phyloP scores from a whole-genome alignment of 2,113 vertebrate genomes.

The Otus sunia region DNA sequence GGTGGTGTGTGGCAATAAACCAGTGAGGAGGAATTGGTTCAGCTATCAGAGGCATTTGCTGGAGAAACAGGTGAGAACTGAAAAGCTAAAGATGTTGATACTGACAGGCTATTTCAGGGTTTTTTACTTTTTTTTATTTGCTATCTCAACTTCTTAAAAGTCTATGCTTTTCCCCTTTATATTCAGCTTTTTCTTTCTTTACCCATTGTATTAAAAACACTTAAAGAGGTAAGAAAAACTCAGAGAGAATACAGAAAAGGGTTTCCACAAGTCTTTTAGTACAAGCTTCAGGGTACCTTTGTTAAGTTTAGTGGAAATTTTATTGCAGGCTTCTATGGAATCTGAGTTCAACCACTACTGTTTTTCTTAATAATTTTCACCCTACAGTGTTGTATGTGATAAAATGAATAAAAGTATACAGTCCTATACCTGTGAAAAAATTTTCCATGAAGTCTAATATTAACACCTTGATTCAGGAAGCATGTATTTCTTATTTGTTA shows the following conservation, averaged over 20 bases:
- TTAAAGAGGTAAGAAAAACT: background rate
- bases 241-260: background rate
- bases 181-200: background rate
- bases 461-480: background rate
- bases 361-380: background rate
- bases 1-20: background rate
- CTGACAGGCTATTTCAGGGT: background rate
- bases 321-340: background rate
- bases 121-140: background rate
- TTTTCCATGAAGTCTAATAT: background rate
- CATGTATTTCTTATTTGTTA: background rate
- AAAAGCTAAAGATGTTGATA: background rate
- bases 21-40: background rate
- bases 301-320: background rate
- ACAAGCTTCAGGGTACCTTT: background rate
- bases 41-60: background rate
- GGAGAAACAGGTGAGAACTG: background rate
- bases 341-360: background rate
- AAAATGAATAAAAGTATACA: background rate
- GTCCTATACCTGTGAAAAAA: background rate
- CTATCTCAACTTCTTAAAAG: background rate
- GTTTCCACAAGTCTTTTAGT: background rate
- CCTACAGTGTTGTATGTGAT: background rate
- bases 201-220: background rate
- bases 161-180: background rate